A percentile compares a stretch with the other conserved stretches of the same genome.
These are phyloP conservation scores for Alouatta palliata DNA, from an alignment of 2,113 vertebrate genomes.

Conservation along the genomic window DNA sequence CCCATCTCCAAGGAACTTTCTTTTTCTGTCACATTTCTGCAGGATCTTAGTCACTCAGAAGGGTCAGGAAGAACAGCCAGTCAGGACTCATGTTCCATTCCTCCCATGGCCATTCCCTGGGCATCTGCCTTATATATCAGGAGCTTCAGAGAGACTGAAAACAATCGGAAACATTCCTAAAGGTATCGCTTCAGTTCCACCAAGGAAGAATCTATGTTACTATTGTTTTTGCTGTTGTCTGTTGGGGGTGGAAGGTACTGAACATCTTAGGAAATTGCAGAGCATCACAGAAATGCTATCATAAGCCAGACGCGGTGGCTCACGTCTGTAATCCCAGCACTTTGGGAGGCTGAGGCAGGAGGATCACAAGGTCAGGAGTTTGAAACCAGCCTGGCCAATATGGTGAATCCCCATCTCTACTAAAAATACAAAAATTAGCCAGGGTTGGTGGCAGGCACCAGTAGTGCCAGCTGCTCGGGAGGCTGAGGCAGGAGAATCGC, in stretches of 20 bases:
- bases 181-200: background rate
- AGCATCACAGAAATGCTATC: background rate
- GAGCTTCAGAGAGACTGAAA: background rate
- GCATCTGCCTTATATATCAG: background rate
- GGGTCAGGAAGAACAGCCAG: background rate
- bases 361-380: too few species aligned
- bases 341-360: too few species aligned
- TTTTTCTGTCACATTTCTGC: background rate
- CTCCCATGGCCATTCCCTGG: background rate
- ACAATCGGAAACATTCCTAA: background rate
- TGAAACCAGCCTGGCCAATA: too few species aligned
- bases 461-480: too few species aligned
- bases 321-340: too few species aligned
- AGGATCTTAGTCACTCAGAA: background rate
- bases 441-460: too few species aligned
- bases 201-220: background rate
- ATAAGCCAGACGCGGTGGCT: background rate
- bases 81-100: background rate
- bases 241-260: background rate
- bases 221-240: background rate
- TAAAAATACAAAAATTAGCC: too few species aligned
- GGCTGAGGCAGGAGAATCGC: too few species aligned
- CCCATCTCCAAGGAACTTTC: background rate
- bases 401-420: too few species aligned
- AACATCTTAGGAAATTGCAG: background rate